phyloP scores from a whole-genome alignment of 2,888 invertebrate species.

The Cantharis nigra region DNA sequence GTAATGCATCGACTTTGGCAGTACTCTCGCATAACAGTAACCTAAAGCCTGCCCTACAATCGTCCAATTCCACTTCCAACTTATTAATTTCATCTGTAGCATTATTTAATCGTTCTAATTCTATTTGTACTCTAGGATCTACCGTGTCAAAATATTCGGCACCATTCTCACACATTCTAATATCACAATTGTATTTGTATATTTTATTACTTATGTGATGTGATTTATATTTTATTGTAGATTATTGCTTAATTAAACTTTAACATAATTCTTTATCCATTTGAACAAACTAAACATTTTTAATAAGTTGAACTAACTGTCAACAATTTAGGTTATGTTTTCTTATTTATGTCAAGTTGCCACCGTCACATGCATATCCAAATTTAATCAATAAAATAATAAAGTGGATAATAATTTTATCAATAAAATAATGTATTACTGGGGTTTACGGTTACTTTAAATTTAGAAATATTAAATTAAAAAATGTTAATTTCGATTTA shows the following conservation, averaged over 20 bases:
- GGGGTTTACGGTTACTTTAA: not conserved
- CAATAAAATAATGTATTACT: too few species aligned
- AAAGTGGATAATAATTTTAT: too few species aligned
- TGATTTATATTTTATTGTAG: not conserved
- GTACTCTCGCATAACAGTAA: constrained; percentile 83
- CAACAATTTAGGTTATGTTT: constrained; percentile 1
- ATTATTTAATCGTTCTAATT: constrained; percentile 86
- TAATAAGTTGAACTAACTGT: not conserved
- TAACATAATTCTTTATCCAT: not conserved
- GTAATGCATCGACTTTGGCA: constrained; percentile 76
- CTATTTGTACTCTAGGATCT: constrained; percentile 84
- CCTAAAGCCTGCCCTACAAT: constrained; percentile 81
- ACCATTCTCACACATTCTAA: constrained; percentile 63
- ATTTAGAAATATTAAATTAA: not conserved
- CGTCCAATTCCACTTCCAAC: constrained; percentile 87
- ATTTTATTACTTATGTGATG: not conserved
- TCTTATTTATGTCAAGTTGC: not conserved
- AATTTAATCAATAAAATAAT: not conserved
- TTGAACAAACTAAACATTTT: not conserved
- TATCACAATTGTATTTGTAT: constrained; percentile 1
- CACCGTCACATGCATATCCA: not conserved
- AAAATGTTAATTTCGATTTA: not conserved
- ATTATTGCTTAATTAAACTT: not conserved
- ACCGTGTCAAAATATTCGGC: constrained; percentile 70
- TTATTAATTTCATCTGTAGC: constrained; percentile 92